Base-by-base conservation (phyloP, 1,140 invertebrate species). In the Philopotamus ludificatus region DNA sequence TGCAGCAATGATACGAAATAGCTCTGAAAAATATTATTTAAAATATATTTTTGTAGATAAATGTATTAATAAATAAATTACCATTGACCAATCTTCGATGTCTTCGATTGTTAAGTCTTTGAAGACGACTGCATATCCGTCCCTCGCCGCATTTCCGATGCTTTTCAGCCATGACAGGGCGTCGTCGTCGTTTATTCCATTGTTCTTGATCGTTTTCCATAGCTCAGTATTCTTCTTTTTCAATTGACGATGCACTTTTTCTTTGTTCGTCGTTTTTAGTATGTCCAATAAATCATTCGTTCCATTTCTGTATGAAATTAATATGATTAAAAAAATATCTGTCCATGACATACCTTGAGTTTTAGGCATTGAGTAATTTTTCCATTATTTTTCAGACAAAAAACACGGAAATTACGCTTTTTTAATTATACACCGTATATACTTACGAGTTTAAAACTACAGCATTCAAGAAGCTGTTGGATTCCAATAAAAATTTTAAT, bases 381-480 rank as follows among this genome's bases (percentile, higher is more conserved):
- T n/a, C n/a, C n/a, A n/a, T n/a, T n/a, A n/a, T n/a, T n/a, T n/a
- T n/a, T n/a, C n/a, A n/a, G n/a, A n/a, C n/a, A n/a, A 34, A 34
- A 12, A 34, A 34, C 28, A 7, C 28, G 12, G 28, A 34, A 34
- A 7, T 7, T 34, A 34, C n/a, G n/a, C n/a, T n/a, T n/a, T n/a
- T 34, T 26, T 53, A 2, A 26, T 7, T 7, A 51, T 25, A 22
- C 28, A 22, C 28, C 4, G 3, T 23, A 1, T 9, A 23, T 2
- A 81, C 82, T 83, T 75, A 88, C 87, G 84, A 82, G 74, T 87
- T 83, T 73, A 86, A 82, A 3, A 85, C 80, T 53, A 88, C 73
- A 22, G 84, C 85, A 50, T 83, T 80, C 68, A 86, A 77, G 57
- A 80, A 74, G 59, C 78, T 74, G 20, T 76, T 75, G 1, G 84